Evolutionary conservation across 2,888 invertebrate genomes (phyloP), one percentile per base, ranked within the genome.

Genomic region (Ormia ochracea): DNA sequence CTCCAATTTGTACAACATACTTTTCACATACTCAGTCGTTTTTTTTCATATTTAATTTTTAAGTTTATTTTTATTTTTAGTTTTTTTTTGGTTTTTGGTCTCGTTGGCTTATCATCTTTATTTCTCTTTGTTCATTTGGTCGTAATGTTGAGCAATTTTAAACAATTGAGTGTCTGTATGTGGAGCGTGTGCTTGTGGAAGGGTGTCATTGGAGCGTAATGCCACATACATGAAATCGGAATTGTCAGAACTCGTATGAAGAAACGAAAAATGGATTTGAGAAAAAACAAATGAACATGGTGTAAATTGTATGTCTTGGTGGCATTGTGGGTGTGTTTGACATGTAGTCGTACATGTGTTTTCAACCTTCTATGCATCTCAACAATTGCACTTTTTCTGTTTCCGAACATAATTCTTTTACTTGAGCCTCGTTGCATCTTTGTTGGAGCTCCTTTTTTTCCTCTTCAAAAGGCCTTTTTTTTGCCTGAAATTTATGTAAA

Each of bases 291-390:
- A 52, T 41, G 58, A 70, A 65, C 69, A 70, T 68, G 72, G 72
- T 80, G 76, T 73, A 61, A 76, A 80, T 76, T 63, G 41, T 38
- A 72, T 68, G 61, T 48, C 66, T 54, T 72, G 52, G 74, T 69
- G 56, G 50, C 43, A 80, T 63, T 76, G 80, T 80, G 80, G 80
- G 80, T 76, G 80, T 76, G 80, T 80, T 48, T 52, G 63, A 80
- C 80, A 80, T 76, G 76, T 63, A 76, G 48, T 80, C 58, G 72
- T 80, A 80, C 80, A 80, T 80, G 72, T 80, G 80, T 76, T 80
- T 66, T 73, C 56, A 56, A 76, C 72, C 56, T 76, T 73, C 54
- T 68, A 61, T 68, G 72, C 68, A 76, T 68, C 68, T 72, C 68
- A 66, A 68, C 61, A 75, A 70, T 68, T 31, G 52, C 31, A 41